Evolutionary conservation across 2,888 invertebrate genomes (phyloP), one percentile per base, ranked within the genome.

Genomic region (Volucella bombylans): DNA sequence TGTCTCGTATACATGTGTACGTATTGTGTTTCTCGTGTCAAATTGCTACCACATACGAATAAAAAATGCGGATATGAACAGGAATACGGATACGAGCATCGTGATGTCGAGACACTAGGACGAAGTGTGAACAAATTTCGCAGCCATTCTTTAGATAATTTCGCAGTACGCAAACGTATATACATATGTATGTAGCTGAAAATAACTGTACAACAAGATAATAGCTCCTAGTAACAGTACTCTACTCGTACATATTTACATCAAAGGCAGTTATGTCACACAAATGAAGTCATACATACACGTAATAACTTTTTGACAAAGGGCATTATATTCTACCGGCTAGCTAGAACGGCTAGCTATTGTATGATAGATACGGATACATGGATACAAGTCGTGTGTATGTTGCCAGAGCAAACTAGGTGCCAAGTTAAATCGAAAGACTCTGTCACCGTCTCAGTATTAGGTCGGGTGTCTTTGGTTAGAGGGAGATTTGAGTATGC

Each of bases 111-210:
- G 6, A 8, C 57, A 59, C 39, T 31, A 31, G 14, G 55, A 39
- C 41, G 23, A 14, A 55, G 65, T 41, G 57, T 49, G 57, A 59
- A 65, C 65, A 74, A 65, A 65, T 65, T 74, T 67, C 43, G 31
- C 74, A 59, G n/a, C 39, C 49, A 64, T 74, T 54, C 55, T 41
- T 4, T 41, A 41, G 65, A 67, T 67, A 67, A 74, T 74, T 67
- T 67, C 57, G n/a, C 23, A 50, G 11, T 31, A 41, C 23, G 31
- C 23, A n/a, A 1, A 0, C 6, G 1, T 0, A 31, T 6, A 31
- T 0, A 31, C 6, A 6, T 31, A 31, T 31, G 4, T 31, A 31
- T 31, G 15, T 14, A 38, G 31, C 31, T 47, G 18, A 49, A 15
- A 15, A 52, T 52, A 49, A 15, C 45, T 41, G 15, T 39, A 14